phyloP scores from a whole-genome alignment of 2,113 vertebrate species.

The Xerus inauris region DNA sequence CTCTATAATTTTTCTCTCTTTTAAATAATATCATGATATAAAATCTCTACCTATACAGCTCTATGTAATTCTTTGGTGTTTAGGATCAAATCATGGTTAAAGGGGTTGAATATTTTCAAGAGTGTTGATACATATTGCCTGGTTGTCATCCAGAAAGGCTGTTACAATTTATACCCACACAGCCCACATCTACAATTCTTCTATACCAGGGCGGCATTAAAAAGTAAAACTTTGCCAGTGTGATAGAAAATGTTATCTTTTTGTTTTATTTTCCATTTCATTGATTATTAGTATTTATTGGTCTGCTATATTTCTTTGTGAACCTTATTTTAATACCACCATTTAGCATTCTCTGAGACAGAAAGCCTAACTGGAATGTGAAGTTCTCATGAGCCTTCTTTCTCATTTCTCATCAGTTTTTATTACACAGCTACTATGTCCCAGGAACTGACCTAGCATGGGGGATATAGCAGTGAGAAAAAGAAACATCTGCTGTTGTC shows the following conservation, averaged over 20 bases:
- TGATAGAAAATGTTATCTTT: neutral
- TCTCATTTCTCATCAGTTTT: neutral
- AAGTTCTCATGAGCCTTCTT: neutral
- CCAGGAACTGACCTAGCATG: neutral
- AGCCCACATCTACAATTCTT: neutral
- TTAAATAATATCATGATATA: conserved; percentile 1
- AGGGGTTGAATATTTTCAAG: neutral
- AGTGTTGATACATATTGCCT: neutral
- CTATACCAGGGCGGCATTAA: neutral
- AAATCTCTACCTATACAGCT: neutral
- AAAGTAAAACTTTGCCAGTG: neutral
- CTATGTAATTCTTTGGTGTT: neutral
- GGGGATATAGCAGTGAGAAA: neutral
- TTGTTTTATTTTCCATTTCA: neutral
- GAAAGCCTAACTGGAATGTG: neutral
- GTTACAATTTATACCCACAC: neutral
- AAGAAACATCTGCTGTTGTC: neutral
- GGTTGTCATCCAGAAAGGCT: neutral
- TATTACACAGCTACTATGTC: neutral
- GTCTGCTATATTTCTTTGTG: neutral
- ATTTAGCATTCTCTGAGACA: neutral
- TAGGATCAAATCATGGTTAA: neutral
- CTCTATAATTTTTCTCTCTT: conserved; percentile 13
- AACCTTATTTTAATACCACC: neutral
- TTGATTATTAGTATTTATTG: neutral